Percentiles rank a stretch among this genome's conserved stretches.
These are phyloP conservation scores for Aphidoletes aphidimyza DNA, from an alignment of 2,888 invertebrate species.

Conservation along the genomic window DNA sequence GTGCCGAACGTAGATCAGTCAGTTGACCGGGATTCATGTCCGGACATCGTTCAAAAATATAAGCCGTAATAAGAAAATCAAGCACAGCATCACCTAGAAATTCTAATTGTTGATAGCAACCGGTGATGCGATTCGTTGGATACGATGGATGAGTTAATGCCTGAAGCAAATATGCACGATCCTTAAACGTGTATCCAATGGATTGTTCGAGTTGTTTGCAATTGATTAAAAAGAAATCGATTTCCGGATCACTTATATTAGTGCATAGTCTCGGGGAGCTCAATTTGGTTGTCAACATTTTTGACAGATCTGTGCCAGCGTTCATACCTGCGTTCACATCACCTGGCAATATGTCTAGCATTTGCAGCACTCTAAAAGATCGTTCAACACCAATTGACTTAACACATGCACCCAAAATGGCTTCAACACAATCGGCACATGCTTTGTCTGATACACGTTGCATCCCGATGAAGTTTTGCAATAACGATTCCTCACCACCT, in stretches of 20 bases:
- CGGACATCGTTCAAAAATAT: slow-evolving; percentile 82
- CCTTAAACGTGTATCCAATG: slow-evolving; percentile 81
- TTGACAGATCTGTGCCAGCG: slow-evolving; percentile 59
- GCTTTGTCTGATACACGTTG: slow-evolving; percentile 73
- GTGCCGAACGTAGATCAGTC: slow-evolving; percentile 92
- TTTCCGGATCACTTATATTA: slow-evolving; percentile 64
- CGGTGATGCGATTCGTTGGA: slow-evolving; percentile 81
- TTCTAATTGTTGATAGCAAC: slow-evolving; percentile 90
- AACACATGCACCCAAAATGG: slow-evolving; percentile 81
- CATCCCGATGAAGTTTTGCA: slow-evolving; percentile 67
- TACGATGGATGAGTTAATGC: slow-evolving; percentile 94
- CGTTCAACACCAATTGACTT: slow-evolving; percentile 67
- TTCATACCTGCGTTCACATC: slow-evolving; percentile 62
- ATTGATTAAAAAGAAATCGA: slow-evolving; percentile 66
- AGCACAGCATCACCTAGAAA: slow-evolving; percentile 92
- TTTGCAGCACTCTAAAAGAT: slow-evolving; percentile 71
- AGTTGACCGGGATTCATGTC: slow-evolving; percentile 83
- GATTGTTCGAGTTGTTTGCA: slow-evolving; percentile 71
- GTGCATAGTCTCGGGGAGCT: slow-evolving; percentile 63
- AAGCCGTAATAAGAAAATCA: slow-evolving; percentile 88
- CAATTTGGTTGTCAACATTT: slow-evolving; percentile 61
- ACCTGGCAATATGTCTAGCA: slow-evolving; percentile 73
- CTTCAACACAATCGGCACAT: slow-evolving; percentile 85
- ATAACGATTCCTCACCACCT: slow-evolving; percentile 60
- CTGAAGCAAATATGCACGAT: slow-evolving; percentile 84